Percentiles rank a stretch among this genome's conserved stretches.
Evolutionary conservation across 2,888 invertebrate genomes (phyloP).

Genomic region (Rosalia funebris): DNA sequence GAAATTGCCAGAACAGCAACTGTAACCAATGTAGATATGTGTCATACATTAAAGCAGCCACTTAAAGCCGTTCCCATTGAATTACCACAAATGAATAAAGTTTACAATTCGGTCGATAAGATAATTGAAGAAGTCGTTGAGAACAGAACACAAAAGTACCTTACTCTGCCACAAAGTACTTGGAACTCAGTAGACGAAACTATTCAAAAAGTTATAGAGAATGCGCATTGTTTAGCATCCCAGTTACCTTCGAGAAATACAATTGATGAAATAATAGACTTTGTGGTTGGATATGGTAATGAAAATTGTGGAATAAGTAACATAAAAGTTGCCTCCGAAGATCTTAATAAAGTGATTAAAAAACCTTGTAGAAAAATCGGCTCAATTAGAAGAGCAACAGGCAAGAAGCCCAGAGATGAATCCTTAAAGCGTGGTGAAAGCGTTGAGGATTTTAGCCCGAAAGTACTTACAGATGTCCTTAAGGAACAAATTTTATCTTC

Average conservation of each 20-base stretch:
- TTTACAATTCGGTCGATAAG: constrained; percentile 32
- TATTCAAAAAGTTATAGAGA: constrained; percentile 43
- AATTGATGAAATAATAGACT: constrained; percentile 50
- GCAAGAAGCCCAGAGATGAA: neutral
- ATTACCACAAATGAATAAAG: neutral
- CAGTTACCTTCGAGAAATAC: constrained; percentile 29
- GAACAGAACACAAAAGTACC: constrained; percentile 15
- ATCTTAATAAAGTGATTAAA: constrained; percentile 1
- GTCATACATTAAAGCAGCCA: neutral
- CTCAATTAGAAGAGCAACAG: constrained; percentile 25
- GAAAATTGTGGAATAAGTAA: constrained; percentile 12
- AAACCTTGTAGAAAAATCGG: constrained; percentile 27
- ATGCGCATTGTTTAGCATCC: neutral
- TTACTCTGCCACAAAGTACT: constrained; percentile 3
- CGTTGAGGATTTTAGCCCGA: neutral
- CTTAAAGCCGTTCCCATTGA: neutral
- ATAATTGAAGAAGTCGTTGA: constrained; percentile 44
- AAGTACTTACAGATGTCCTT: neutral
- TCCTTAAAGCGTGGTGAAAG: no score
- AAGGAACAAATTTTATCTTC: no score
- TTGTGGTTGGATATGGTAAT: constrained; percentile 35
- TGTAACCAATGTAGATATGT: neutral
- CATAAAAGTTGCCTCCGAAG: neutral
- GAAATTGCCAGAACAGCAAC: neutral
- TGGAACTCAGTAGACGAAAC: constrained; percentile 46